Base-by-base conservation (phyloP, 2,797 vertebrate genomes). In the Molothrus ater region DNA sequence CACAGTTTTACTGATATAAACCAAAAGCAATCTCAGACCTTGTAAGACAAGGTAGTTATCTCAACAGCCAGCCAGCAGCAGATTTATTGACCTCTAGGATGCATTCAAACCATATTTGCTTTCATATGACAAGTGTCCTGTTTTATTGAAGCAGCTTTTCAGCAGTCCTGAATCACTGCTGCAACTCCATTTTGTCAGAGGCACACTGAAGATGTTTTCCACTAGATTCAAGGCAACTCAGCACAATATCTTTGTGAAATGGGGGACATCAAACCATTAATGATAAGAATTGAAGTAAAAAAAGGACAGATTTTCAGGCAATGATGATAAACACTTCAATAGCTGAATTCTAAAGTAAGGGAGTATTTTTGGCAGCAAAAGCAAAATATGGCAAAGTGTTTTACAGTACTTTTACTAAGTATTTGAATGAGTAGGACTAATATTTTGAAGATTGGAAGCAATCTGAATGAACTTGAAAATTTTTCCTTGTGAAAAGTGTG, bases 81-180 rank as follows among this genome's bases (percentile, higher is more conserved):
- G 82, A 93, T 96, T 95, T 96, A 96, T 59, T 83, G 83, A 51
- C 70, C 86, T 78, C 88, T 19, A 50, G 36, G 92, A 54, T 11
- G n/a, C 56, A 66, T 84, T 88, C 65, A 88, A 81, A 66, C 26
- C 18, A 6, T 90, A 90, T 93, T 96, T 92, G 72, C 86, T 88
- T 80, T 85, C 68, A 4, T 45, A 48, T 72, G 86, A 95, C 94
- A 94, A 92, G 66, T 38, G 66, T 69, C 73, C 70, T 91, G 15
- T 72, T 93, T 92, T 81, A 94, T 86, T 81, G 75, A 48, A 90
- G 86, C 86, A 63, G 40, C 81, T 93, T 95, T 73, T 70, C 86
- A 81, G 91, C 83, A 80, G 51, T 25, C 32, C 80, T 65, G 83
- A 93, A 72, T 81, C 76, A 32, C 50, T 38, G 82, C 78, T 75